phyloP scores from a whole-genome alignment of 2,888 invertebrate species.

The Epicampocera succincta region DNA sequence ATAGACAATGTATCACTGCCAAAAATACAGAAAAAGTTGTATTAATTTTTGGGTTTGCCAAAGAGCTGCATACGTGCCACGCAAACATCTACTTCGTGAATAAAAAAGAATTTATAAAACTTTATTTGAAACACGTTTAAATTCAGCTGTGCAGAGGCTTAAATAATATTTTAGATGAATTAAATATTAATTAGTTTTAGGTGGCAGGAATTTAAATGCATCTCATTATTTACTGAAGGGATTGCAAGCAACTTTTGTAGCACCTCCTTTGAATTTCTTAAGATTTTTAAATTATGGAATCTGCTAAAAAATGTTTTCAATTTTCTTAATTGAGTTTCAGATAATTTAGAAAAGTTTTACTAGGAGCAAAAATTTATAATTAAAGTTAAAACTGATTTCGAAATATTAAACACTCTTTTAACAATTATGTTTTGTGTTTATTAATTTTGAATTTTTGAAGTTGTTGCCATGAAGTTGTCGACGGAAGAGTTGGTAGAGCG shows the following conservation, averaged over 20 bases:
- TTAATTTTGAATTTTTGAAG: no score
- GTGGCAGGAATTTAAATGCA: constrained; percentile 25
- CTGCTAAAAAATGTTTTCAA: no score
- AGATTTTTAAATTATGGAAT: no score
- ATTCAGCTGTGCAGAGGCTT: neutral
- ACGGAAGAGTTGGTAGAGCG: no score
- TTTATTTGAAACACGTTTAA: constrained; percentile 24
- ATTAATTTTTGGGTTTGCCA: constrained; percentile 60
- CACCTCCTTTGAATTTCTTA: no score
- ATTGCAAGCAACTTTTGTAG: neutral
- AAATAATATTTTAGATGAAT: neutral
- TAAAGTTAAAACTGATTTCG: no score
- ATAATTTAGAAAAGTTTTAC: no score
- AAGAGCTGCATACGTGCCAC: constrained; percentile 66
- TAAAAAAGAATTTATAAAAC: constrained; percentile 13
- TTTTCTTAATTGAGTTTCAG: no score
- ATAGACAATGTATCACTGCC: constrained; percentile 47
- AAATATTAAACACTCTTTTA: no score
- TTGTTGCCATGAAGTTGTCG: no score
- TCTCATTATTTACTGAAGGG: neutral
- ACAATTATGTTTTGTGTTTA: no score
- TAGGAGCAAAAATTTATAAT: no score
- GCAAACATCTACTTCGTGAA: constrained; percentile 59
- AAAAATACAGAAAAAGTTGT: constrained; percentile 64
- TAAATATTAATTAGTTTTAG: constrained; percentile 30